A percentile compares a stretch with the other conserved stretches of the same genome.
Conservation (phyloP, 2,113 vertebrate genomes). For the Genyomyrus donnyi region DNA sequence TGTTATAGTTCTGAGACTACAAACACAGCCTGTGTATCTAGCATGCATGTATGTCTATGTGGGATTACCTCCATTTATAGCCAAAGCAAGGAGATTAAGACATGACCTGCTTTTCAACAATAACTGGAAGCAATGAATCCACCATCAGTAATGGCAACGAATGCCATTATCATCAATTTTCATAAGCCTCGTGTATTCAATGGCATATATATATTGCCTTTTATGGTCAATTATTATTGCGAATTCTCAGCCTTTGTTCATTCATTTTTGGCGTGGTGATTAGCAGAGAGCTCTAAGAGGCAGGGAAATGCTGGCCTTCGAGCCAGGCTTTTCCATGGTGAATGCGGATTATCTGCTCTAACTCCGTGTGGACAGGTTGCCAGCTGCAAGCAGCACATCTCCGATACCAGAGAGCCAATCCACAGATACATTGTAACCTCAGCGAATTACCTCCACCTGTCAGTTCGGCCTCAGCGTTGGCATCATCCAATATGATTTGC, state of each 20-base stretch:
- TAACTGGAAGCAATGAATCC: conserved; percentile 33
- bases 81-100: conserved; percentile 41
- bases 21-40: background rate
- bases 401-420: conserved; percentile 50
- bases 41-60: conserved; percentile 12
- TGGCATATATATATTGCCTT: conserved; percentile 39
- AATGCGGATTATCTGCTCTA: conserved; percentile 30
- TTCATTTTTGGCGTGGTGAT: conserved; percentile 29
- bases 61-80: conserved; percentile 32
- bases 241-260: conserved; percentile 28
- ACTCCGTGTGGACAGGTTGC: conserved; percentile 37
- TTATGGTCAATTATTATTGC: conserved; percentile 40
- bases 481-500: conserved; percentile 64
- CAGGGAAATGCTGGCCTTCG: conserved; percentile 8
- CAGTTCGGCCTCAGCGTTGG: conserved; percentile 56
- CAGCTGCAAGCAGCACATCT: conserved; percentile 34
- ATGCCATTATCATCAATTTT: conserved; percentile 45
- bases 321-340: conserved; percentile 26
- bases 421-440: conserved; percentile 58
- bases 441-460: conserved; percentile 65
- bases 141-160: conserved; percentile 35
- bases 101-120: conserved; percentile 48
- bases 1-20: background rate
- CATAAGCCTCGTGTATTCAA: conserved; percentile 35
- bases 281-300: conserved; percentile 25